phyloP scores from a whole-genome alignment of 64 coral and sea anemone genomes.

The Orbicella faveolata region DNA sequence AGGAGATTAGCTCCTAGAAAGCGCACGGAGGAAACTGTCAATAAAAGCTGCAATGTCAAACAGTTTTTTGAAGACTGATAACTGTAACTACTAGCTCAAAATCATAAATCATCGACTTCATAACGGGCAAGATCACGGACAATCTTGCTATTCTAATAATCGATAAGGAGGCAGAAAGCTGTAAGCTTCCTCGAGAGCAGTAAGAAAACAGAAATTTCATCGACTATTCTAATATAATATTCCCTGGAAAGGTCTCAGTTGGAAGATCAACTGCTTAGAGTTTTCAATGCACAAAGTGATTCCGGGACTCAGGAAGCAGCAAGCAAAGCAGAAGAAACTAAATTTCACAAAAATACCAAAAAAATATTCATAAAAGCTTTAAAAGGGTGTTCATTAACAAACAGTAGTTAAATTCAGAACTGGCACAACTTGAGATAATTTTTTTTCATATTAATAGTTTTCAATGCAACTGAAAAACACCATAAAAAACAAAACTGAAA shows the following conservation, averaged over 20 bases:
- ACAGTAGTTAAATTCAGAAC: too few species aligned
- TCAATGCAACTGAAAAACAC: too few species aligned
- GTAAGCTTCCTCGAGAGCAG: conserved; percentile 11
- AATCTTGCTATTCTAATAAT: conserved; percentile 16
- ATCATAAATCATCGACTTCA: conserved; percentile 20
- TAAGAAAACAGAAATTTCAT: conserved; percentile 30
- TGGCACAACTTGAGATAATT: too few species aligned
- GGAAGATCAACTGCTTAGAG: conserved; percentile 6
- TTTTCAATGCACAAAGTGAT: not conserved
- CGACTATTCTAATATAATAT: conserved; percentile 20
- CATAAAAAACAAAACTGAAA: too few species aligned
- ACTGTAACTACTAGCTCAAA: conserved; percentile 12
- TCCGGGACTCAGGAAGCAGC: too few species aligned
- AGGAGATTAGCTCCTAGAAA: conserved; percentile 41
- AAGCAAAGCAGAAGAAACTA: too few species aligned
- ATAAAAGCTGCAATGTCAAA: conserved; percentile 43
- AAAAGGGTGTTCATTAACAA: too few species aligned
- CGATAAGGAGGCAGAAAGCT: not conserved
- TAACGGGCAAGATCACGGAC: not conserved
- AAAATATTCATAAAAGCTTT: too few species aligned
- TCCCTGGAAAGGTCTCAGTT: not conserved
- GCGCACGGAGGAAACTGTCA: conserved; percentile 42
- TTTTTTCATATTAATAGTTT: too few species aligned
- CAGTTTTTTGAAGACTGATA: conserved; percentile 24
- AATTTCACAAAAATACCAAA: too few species aligned